A percentile compares a stretch with the other conserved stretches of the same genome.
Conservation (phyloP, 2,113 vertebrate genomes). For the Patagioenas fasciata region DNA sequence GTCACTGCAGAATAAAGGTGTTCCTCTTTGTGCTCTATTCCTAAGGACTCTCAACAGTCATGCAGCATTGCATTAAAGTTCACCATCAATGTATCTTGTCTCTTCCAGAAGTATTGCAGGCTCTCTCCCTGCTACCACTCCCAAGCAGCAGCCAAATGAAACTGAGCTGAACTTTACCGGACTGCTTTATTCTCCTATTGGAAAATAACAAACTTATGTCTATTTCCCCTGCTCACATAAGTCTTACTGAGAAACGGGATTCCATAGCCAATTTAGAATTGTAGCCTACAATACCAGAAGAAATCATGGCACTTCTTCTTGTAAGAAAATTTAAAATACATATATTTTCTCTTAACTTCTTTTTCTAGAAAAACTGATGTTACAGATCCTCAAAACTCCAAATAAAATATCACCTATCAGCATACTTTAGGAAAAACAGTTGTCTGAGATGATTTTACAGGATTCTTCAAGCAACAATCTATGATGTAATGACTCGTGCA, state of each 20-base stretch:
- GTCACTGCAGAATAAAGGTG: not conserved
- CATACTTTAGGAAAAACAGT: not conserved
- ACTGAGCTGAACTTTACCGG: not conserved
- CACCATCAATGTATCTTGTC: not conserved
- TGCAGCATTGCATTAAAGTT: not conserved
- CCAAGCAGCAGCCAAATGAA: not conserved
- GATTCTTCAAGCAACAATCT: not conserved
- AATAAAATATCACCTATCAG: not conserved
- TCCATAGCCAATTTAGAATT: not conserved
- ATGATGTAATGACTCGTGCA: not conserved
- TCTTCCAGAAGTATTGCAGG: not conserved
- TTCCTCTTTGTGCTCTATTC: not conserved
- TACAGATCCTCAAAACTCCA: not conserved
- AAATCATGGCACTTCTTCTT: not conserved
- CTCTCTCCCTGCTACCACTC: not conserved
- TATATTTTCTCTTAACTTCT: not conserved
- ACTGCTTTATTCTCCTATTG: not conserved
- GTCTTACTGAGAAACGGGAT: not conserved
- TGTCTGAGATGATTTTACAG: not conserved
- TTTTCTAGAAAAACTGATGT: not conserved
- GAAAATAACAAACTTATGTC: not conserved
- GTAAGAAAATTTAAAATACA: not conserved
- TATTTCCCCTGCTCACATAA: not conserved
- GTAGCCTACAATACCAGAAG: not conserved
- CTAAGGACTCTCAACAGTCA: not conserved